These are phyloP conservation scores for Dipodomys ordii DNA, from an alignment of 2,113 vertebrate species.

Conservation along the genomic window DNA sequence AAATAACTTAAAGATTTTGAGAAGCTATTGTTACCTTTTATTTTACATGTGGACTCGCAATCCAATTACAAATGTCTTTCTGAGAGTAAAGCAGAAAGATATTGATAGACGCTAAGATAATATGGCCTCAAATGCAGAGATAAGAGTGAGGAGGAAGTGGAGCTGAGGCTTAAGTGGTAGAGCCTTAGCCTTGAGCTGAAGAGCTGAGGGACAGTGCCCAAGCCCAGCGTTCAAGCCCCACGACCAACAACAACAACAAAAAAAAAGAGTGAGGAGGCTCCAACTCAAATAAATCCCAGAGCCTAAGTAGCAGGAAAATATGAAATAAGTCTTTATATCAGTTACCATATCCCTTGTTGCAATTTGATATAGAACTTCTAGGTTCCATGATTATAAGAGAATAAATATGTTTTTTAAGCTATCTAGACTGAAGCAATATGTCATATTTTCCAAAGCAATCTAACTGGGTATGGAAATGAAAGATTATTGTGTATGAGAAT, in stretches of 20 bases:
- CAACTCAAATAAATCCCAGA: not conserved
- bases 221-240: too few relatives aligned
- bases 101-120: not conserved
- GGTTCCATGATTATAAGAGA: not conserved
- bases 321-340: not conserved
- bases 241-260: too few relatives aligned
- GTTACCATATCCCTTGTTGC: too few relatives aligned
- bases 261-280: too few relatives aligned
- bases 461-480: not conserved
- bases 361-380: not conserved
- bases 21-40: not conserved
- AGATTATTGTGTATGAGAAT: not conserved
- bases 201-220: too few relatives aligned
- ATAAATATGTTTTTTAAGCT: not conserved
- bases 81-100: not conserved
- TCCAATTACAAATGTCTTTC: not conserved
- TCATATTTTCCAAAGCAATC: not conserved
- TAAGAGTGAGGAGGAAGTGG: not conserved
- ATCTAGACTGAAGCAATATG: not conserved
- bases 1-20: not conserved
- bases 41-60: not conserved
- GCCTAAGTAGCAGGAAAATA: not conserved
- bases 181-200: too few relatives aligned
- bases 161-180: too few relatives aligned
- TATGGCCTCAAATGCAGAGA: not conserved